Evolutionary conservation across 2,113 vertebrate species (phyloP).

Genomic region (Ciconia boyciana): DNA sequence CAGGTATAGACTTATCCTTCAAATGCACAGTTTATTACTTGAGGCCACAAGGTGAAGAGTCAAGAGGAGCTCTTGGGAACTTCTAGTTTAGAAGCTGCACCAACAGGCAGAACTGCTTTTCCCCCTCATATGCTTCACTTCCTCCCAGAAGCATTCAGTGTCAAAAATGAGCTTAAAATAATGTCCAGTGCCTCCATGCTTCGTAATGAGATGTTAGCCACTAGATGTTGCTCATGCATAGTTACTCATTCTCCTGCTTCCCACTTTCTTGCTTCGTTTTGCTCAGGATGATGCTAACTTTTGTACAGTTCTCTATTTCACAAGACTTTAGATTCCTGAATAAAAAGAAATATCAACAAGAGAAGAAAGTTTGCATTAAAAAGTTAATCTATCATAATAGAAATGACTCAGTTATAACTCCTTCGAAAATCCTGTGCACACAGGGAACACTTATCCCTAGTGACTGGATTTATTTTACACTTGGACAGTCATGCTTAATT

Average conservation of each 20-base stretch:
- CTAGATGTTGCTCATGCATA: conserved; percentile 57
- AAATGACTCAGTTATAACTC: background rate
- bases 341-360: background rate
- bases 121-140: background rate
- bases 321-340: background rate
- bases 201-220: conserved; percentile 20
- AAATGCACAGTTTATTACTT: background rate
- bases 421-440: background rate
- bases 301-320: background rate
- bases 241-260: background rate
- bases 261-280: background rate
- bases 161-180: background rate
- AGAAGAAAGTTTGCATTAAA: background rate
- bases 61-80: background rate
- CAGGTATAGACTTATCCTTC: background rate
- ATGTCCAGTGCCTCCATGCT: background rate
- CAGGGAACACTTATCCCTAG: background rate
- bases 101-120: background rate
- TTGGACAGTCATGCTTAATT: background rate
- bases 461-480: conserved; percentile 5
- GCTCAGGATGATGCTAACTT: background rate
- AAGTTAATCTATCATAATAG: background rate
- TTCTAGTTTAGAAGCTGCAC: background rate
- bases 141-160: background rate
- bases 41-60: background rate